Percentiles rank a stretch among this genome's conserved stretches.
These are phyloP conservation scores for Sternotherus odoratus DNA, from an alignment of 2,797 vertebrate genomes.

Conservation along the genomic window DNA sequence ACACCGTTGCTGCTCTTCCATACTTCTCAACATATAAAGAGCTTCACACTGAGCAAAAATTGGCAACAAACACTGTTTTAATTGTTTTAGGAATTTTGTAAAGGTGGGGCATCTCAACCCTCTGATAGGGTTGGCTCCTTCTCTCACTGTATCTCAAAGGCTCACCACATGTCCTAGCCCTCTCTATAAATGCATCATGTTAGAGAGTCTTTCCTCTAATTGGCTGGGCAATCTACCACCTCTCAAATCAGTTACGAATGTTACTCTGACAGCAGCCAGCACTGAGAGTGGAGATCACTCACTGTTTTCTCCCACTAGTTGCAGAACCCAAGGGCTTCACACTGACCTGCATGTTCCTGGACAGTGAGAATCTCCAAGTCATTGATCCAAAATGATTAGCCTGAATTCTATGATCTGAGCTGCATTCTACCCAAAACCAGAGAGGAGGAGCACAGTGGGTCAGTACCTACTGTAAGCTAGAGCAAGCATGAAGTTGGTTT, in stretches of 20 bases:
- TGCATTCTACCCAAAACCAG: background rate
- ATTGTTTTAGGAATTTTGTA: background rate
- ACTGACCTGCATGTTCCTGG: background rate
- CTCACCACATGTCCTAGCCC: background rate
- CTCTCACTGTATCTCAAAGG: background rate
- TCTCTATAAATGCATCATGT: no score
- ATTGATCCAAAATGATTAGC: background rate
- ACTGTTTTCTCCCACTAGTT: background rate
- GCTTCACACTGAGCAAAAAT: background rate
- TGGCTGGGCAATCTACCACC: background rate
- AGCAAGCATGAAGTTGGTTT: background rate
- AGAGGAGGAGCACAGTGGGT: background rate
- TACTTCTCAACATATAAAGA: background rate
- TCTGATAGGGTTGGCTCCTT: background rate
- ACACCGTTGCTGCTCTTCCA: background rate
- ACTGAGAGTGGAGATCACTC: background rate
- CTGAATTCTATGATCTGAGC: background rate
- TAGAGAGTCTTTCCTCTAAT: background rate
- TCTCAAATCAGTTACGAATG: background rate
- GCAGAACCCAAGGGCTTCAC: background rate
- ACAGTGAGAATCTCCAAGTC: background rate
- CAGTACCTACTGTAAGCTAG: background rate
- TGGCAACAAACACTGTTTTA: no score
- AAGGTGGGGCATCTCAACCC: background rate
- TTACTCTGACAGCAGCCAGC: background rate